Evolutionary conservation across 2,888 invertebrate genomes (phyloP).

Genomic region (Plagodis pulveraria): DNA sequence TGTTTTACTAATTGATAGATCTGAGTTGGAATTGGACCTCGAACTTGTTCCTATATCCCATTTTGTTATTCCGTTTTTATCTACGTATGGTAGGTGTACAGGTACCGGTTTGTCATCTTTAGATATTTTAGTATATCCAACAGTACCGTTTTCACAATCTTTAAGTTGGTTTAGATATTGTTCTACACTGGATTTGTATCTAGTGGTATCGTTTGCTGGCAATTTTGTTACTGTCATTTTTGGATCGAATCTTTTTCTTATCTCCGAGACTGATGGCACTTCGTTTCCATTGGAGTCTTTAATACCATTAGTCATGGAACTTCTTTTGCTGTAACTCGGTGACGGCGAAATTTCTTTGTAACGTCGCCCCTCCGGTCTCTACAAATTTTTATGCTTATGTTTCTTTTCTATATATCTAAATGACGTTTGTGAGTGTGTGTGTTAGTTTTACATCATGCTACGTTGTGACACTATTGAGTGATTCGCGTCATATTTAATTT

Average conservation of each 20-base stretch:
- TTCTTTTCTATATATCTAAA: constrained; percentile 51
- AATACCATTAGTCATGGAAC: constrained; percentile 70
- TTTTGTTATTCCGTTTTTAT: constrained; percentile 69
- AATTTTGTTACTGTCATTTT: constrained; percentile 81
- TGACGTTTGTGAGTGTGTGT: constrained; percentile 77
- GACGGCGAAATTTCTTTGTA: constrained; percentile 73
- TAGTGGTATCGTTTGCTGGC: constrained; percentile 66
- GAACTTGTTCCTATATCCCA: constrained; percentile 69
- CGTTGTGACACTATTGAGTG: constrained; percentile 44
- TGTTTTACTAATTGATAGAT: constrained; percentile 76
- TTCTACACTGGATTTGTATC: constrained; percentile 67
- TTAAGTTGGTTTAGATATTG: constrained; percentile 73
- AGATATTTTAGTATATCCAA: constrained; percentile 66
- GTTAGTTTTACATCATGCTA: constrained; percentile 76
- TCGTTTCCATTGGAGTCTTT: constrained; percentile 86
- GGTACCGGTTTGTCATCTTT: constrained; percentile 78
- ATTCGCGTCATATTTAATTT: constrained; percentile 24
- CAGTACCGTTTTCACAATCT: constrained; percentile 72
- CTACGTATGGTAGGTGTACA: constrained; percentile 72
- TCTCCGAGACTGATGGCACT: constrained; percentile 84
- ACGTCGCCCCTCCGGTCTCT: constrained; percentile 77
- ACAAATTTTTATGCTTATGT: constrained; percentile 64
- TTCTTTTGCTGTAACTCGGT: constrained; percentile 67
- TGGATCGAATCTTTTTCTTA: constrained; percentile 83
- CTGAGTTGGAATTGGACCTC: constrained; percentile 72